phyloP scores from a whole-genome alignment of 2,113 vertebrate genomes.

The Ascaphus truei region DNA sequence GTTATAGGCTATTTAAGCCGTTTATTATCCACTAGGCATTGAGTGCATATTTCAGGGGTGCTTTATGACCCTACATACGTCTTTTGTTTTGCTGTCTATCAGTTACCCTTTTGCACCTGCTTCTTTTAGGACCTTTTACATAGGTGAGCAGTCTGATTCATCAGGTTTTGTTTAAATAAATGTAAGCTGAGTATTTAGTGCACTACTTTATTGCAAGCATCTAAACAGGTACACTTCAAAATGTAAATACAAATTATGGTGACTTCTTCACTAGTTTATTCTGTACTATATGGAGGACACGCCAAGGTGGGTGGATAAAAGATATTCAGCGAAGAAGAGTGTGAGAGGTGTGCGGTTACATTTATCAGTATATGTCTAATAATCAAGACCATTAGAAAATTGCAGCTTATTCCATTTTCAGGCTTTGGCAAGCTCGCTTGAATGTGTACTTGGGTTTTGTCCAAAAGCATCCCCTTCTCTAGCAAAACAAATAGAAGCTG shows the following conservation, averaged over 20 bases:
- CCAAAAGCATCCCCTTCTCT: conserved; percentile 22
- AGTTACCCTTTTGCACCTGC: too few species aligned
- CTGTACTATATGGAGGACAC: conserved; percentile 1
- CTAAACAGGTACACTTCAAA: not conserved
- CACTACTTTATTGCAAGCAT: not conserved
- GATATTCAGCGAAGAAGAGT: not conserved
- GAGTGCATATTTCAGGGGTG: too few species aligned
- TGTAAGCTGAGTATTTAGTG: too few species aligned
- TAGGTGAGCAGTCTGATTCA: too few species aligned
- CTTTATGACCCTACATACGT: too few species aligned
- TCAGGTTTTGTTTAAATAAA: too few species aligned
- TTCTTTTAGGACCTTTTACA: too few species aligned
- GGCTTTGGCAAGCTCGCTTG: conserved; percentile 21
- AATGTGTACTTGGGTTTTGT: conserved; percentile 20
- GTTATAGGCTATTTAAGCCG: too few species aligned
- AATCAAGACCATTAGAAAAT: conserved; percentile 39
- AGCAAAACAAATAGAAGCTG: conserved; percentile 27
- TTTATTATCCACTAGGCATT: too few species aligned
- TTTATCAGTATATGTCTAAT: conserved; percentile 31
- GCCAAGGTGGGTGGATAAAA: conserved; percentile 10
- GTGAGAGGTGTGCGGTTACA: conserved; percentile 12
- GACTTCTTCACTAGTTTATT: not conserved
- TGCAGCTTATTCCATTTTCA: conserved; percentile 33
- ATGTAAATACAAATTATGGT: not conserved
- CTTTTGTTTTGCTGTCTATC: too few species aligned